Percentiles rank a stretch among this genome's conserved stretches.
These are phyloP conservation scores for Apantesis nais DNA, from an alignment of 2,888 invertebrate genomes.

Conservation along the genomic window DNA sequence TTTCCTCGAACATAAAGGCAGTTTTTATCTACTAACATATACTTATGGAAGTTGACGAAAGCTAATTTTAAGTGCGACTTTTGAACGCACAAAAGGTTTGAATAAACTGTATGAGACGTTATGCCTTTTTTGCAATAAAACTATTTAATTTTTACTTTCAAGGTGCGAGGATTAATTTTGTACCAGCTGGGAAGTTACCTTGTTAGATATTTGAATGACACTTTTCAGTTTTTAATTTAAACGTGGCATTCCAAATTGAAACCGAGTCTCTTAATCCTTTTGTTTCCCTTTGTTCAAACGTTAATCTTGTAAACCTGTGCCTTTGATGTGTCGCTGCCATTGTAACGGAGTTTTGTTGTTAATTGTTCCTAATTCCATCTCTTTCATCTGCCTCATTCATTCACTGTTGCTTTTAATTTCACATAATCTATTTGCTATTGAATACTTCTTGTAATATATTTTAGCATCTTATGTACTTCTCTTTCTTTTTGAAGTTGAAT, in stretches of 20 bases:
- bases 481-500: conserved; percentile 16
- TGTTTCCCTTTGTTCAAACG: conserved; percentile 60
- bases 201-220: conserved; percentile 78
- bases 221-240: conserved; percentile 66
- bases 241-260: conserved; percentile 61
- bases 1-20: conserved; percentile 38
- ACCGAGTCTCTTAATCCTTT: conserved; percentile 66
- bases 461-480: conserved; percentile 26
- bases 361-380: conserved; percentile 60
- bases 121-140: conserved; percentile 62
- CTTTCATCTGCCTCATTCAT: conserved; percentile 55
- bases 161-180: conserved; percentile 68
- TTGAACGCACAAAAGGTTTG: conserved; percentile 73
- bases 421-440: conserved; percentile 51
- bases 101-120: conserved; percentile 67
- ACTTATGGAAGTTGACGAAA: conserved; percentile 60
- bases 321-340: conserved; percentile 56
- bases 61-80: conserved; percentile 80
- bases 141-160: conserved; percentile 62
- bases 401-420: conserved; percentile 48
- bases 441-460: conserved; percentile 34
- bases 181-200: conserved; percentile 62
- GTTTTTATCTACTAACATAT: conserved; percentile 35
- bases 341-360: conserved; percentile 55
- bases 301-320: conserved; percentile 63